Evolutionary conservation across 2,797 vertebrate genomes (phyloP).

Genomic region (Lagocephalus sceleratus): DNA sequence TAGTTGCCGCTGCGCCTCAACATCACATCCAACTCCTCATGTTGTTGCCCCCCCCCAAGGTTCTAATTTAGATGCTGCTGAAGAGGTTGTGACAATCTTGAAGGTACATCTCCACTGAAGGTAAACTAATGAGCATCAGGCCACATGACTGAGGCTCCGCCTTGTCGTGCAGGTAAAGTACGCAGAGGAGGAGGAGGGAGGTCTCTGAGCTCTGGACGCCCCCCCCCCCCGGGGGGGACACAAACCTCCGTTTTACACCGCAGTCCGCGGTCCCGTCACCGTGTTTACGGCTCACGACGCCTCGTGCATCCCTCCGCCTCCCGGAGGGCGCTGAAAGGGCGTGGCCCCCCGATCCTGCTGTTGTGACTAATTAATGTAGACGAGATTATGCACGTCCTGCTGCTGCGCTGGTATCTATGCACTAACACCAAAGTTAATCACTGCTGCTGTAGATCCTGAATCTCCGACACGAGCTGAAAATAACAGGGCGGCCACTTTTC

Average conservation of each 20-base stretch:
- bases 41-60: constrained; percentile 13
- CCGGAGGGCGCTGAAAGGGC: background rate
- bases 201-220: background rate
- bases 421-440: constrained; percentile 80
- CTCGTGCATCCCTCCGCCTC: background rate
- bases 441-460: constrained; percentile 69
- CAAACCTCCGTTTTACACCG: constrained; percentile 15
- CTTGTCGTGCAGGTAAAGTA: constrained; percentile 42
- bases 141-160: background rate
- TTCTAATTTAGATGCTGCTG: constrained; percentile 52
- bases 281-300: no score
- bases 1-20: fast-evolving
- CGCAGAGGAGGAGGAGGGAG: constrained; percentile 13
- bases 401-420: constrained; percentile 63
- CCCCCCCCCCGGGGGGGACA: constrained; percentile 57
- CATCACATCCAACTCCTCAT: background rate
- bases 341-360: background rate
- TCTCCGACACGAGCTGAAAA: background rate
- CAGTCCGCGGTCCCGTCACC: constrained; percentile 11
- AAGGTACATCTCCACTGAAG: background rate
- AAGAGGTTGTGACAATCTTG: constrained; percentile 1
- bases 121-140: no score
- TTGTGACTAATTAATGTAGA: background rate
- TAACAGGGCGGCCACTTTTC: background rate
- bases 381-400: constrained; percentile 42